A percentile compares a stretch with the other conserved stretches of the same genome.
These are phyloP conservation scores for Champsocephalus gunnari DNA, from an alignment of 2,797 vertebrate species.

Conservation along the genomic window DNA sequence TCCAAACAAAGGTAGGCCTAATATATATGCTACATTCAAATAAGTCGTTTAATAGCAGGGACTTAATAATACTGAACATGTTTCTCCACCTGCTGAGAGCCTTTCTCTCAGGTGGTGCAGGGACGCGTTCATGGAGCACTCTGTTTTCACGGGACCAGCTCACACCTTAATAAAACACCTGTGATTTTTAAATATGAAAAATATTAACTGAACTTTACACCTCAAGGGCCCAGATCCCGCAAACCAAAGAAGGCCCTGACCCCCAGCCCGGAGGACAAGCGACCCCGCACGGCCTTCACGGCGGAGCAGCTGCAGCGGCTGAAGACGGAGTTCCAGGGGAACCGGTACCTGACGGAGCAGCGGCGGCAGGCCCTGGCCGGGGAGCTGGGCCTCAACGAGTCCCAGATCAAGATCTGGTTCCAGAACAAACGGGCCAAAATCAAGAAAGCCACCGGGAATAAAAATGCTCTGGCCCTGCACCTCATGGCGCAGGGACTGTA, in stretches of 20 bases:
- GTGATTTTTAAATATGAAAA: not conserved
- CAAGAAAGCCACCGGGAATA: conserved; percentile 90
- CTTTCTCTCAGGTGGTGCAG: too few species aligned
- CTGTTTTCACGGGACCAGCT: too few species aligned
- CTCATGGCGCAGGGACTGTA: conserved; percentile 94
- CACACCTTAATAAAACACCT: not conserved
- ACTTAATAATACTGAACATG: too few species aligned
- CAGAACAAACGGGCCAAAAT: conserved; percentile 96
- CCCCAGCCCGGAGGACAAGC: conserved; percentile 90
- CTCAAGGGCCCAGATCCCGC: conserved; percentile 91
- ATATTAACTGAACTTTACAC: not conserved
- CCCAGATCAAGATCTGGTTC: conserved; percentile 97
- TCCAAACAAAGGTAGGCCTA: too few species aligned
- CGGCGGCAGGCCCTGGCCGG: conserved; percentile 89
- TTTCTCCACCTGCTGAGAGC: too few species aligned
- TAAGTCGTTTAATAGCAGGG: too few species aligned
- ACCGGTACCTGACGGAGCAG: conserved; percentile 93
- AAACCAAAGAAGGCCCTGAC: conserved; percentile 91
- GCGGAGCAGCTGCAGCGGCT: conserved; percentile 90
- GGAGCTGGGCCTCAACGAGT: conserved; percentile 92
- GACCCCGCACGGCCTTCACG: conserved; percentile 92
- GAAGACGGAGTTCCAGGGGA: conserved; percentile 91
- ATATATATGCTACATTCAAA: too few species aligned
- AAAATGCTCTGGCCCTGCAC: conserved; percentile 89
- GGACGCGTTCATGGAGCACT: too few species aligned